phyloP scores from a whole-genome alignment of 2,797 vertebrate genomes.

The Trachops cirrhosus region DNA sequence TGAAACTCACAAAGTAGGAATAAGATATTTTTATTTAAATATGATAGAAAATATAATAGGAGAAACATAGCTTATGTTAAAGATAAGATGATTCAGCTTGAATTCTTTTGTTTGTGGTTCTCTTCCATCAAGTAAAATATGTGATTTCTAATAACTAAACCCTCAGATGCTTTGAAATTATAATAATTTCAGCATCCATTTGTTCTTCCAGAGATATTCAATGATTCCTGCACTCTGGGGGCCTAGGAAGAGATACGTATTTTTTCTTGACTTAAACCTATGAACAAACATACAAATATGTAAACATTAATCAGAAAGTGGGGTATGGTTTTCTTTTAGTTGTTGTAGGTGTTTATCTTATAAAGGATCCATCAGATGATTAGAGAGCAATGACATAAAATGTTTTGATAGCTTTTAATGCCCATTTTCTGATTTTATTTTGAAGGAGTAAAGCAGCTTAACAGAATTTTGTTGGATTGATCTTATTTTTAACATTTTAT shows the following conservation, averaged over 20 bases:
- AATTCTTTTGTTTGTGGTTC: constrained; percentile 22
- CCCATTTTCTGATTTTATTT: not conserved
- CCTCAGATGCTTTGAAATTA: not conserved
- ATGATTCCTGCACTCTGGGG: not conserved
- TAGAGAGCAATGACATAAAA: not conserved
- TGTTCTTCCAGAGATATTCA: not conserved
- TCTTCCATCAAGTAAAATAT: constrained; percentile 13
- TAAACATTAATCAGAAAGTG: not conserved
- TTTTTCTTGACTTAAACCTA: not conserved
- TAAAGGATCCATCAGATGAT: not conserved
- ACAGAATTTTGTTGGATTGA: not conserved
- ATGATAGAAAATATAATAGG: not conserved
- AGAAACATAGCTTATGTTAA: not conserved
- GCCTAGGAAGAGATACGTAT: not conserved
- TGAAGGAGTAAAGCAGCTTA: not conserved
- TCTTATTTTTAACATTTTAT: not conserved
- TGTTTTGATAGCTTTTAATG: not conserved
- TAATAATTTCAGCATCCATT: not conserved
- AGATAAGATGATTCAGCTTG: not conserved
- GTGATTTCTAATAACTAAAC: constrained; percentile 15
- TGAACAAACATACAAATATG: not conserved
- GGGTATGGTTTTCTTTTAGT: not conserved
- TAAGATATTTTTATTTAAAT: constrained; percentile 26
- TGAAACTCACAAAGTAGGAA: not conserved
- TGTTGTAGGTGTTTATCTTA: not conserved